These are phyloP conservation scores for Rana temporaria DNA, from an alignment of 2,113 vertebrate species.

Conservation along the genomic window DNA sequence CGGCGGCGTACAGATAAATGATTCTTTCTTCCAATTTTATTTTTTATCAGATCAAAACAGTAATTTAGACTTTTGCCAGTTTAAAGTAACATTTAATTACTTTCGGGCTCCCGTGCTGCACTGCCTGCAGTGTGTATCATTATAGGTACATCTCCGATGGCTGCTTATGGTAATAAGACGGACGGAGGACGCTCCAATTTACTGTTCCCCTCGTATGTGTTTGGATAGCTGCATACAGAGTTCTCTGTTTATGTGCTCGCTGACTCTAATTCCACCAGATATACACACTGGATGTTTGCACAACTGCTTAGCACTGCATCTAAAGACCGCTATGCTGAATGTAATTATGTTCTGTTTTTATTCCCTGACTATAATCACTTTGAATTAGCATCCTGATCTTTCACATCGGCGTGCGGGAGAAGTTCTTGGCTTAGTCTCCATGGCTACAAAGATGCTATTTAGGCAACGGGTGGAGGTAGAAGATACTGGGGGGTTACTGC, in stretches of 20 bases:
- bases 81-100: too few species aligned
- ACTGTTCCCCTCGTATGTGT: not conserved
- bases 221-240: not conserved
- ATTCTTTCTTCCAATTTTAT: too few species aligned
- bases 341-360: constrained; percentile 28
- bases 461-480: constrained; percentile 1
- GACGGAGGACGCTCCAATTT: not conserved
- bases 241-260: not conserved
- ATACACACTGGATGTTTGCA: not conserved
- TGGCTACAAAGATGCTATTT: constrained; percentile 23
- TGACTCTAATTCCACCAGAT: not conserved
- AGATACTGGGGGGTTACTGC: not conserved
- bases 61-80: too few species aligned
- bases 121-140: not conserved
- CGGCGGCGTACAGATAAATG: too few species aligned
- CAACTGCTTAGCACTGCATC: constrained; percentile 7
- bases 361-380: constrained; percentile 11
- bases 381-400: constrained; percentile 7
- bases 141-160: constrained; percentile 3
- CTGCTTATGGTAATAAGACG: not conserved
- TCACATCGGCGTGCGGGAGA: constrained; percentile 10
- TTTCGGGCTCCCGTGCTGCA: too few species aligned
- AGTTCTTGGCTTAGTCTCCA: constrained; percentile 8
- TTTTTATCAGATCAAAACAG: too few species aligned
- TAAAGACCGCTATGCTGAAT: constrained; percentile 16